Percentiles rank a stretch among this genome's conserved stretches.
Evolutionary conservation across 2,888 invertebrate species (phyloP).

Genomic region (Thelaira solivaga): DNA sequence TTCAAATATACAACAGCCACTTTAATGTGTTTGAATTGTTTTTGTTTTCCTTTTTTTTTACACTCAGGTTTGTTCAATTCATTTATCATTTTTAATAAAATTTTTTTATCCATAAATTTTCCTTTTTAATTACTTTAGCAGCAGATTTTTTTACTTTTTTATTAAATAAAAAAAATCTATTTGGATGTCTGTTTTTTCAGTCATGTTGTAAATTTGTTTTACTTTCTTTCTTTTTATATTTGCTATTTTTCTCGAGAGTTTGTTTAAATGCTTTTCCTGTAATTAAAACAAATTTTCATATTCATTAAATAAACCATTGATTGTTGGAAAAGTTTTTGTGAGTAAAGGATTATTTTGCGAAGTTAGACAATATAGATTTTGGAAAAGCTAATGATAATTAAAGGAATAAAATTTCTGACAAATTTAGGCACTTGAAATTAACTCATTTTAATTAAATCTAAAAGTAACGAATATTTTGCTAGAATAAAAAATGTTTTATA

Average conservation of each 20-base stretch:
- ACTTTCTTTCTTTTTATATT: not conserved
- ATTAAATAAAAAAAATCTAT: slow-evolving; percentile 12
- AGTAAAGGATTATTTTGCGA: not conserved
- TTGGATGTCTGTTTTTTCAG: slow-evolving; percentile 36
- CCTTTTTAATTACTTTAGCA: slow-evolving; percentile 63
- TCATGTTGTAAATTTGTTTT: not conserved
- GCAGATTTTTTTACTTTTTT: slow-evolving; percentile 49
- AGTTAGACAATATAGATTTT: not conserved
- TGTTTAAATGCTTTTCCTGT: slow-evolving; percentile 32
- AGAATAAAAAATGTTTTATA: no score
- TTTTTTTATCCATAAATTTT: slow-evolving; percentile 19
- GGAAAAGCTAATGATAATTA: not conserved
- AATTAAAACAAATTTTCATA: slow-evolving; percentile 46
- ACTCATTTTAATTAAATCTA: no score
- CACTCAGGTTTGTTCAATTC: slow-evolving; percentile 50
- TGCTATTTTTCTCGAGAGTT: not conserved
- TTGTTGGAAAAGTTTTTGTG: slow-evolving; percentile 14
- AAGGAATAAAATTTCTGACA: not conserved
- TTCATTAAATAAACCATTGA: slow-evolving; percentile 37
- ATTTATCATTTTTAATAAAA: slow-evolving; percentile 51
- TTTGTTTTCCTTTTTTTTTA: slow-evolving; percentile 11
- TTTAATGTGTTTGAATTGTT: slow-evolving; percentile 40
- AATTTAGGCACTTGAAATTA: no score
- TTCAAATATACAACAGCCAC: slow-evolving; percentile 35
- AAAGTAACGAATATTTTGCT: no score